Evolutionary conservation across 1,140 invertebrate genomes (phyloP), one percentile per base, ranked within the genome.

Genomic region (Maniola jurtina): DNA sequence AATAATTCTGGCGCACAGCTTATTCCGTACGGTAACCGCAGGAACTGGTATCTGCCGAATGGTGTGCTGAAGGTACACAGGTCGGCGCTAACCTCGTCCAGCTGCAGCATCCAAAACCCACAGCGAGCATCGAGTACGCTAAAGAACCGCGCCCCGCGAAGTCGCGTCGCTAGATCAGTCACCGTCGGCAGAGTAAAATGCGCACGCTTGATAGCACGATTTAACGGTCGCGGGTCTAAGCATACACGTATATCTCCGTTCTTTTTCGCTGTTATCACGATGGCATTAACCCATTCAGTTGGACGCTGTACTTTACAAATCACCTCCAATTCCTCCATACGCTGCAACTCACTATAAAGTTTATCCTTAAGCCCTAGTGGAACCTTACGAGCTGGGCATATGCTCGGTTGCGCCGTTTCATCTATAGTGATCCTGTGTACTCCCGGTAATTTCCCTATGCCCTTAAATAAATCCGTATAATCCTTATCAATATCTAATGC

Each of bases 1-100:
- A 76, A 76, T 40, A 72, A 35, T 61, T 76, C 72, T 0, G 69
- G 47, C n/a, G 72, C 71, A 56, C 69, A 74, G 57, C 59, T 72
- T 7, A 72, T 67, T 15, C 72, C 75, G 14, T 64, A 77, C 0
- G 69, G 75, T 45, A 76, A 62, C 4, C 75, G 52, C 25, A 76
- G 67, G 58, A 73, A 76, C 40, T 71, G 64, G 36, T 73, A 76
- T 15, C 67, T 55, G 13, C 66, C 71, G 15, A 70, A 76, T 2
- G 74, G 74, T 7, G 74, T 73, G 15, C 61, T 35, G 42, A 76
- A 76, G 1, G 74, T 73, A 35, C 71, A 73, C 6, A 73, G 54
- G 34, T 76, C 66, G 5, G 74, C 67, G 57, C 68, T 70, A 0
- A 25, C 42, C 10, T 66, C 59, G 57, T 70, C 68, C 2, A 71